Percentiles rank a stretch among this genome's conserved stretches.
Conservation (phyloP, 2,797 vertebrate species). For the Carcharodon carcharias region DNA sequence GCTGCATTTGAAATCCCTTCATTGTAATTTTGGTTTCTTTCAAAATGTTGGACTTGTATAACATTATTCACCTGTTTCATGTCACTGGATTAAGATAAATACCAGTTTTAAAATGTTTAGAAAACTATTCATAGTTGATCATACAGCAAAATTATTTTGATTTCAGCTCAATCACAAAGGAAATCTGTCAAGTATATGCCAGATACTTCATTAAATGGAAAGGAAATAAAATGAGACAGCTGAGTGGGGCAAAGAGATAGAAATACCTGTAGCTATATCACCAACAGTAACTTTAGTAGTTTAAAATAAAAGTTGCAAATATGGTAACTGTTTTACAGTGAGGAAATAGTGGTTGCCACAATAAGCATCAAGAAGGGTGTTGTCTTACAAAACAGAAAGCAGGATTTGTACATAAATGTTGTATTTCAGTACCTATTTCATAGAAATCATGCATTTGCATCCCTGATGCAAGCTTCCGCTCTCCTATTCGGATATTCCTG, state of each 20-base stretch:
- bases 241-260: not conserved
- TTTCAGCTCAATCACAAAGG: not conserved
- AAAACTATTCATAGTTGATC: not conserved
- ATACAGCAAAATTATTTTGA: not conserved
- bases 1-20: not conserved
- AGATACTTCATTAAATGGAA: not conserved
- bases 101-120: not conserved
- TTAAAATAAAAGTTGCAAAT: not conserved
- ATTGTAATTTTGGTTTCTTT: not conserved
- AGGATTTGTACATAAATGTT: not conserved
- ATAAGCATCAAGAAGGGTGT: not conserved
- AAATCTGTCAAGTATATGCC: not conserved
- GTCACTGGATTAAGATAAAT: not conserved
- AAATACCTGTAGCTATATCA: not conserved
- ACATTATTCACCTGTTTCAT: not conserved
- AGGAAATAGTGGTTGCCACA: not conserved
- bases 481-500: conserved; percentile 74
- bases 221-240: not conserved
- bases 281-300: not conserved
- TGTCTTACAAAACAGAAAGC: too few species aligned
- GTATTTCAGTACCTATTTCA: conserved; percentile 68
- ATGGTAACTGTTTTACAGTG: not conserved
- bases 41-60: not conserved
- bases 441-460: conserved; percentile 75
- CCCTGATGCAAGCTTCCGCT: conserved; percentile 60